Evolutionary conservation across 2,888 invertebrate genomes (phyloP), one percentile per base, ranked within the genome.

Genomic region (Ennomos fuscantarius): DNA sequence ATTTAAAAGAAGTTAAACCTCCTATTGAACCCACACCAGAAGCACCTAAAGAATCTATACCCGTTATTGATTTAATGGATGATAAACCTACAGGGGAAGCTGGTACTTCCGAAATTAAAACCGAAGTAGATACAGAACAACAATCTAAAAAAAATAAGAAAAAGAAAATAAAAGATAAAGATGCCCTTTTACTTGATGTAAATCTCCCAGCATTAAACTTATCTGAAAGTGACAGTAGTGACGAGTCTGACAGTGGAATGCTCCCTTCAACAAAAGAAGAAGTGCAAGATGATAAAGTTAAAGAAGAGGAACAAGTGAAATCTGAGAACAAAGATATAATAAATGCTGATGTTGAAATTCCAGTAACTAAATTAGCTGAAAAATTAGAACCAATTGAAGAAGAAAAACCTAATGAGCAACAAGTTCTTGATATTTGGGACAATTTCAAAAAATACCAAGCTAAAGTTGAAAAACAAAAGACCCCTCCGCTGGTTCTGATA

Each of bases 171-270:
- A 90, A 87, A 76, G 88, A 90, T 60, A 92, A 92, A 69, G 92
- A 92, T 76, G 85, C 90, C 47, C 78, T 93, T 65, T 73, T 93
- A 58, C 70, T 93, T 63, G 93, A 92, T 78, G 92, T 92, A 6
- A 92, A 97, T 87, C 87, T 97, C 52, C 97, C 96, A 2, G 97
- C 96, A 2, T 88, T 97, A 40, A 97, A 97, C 90, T 90, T 97
- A 40, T 97, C 97, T 0, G 97, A 97, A 74, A 96, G 96, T 79
- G 97, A 97, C 71, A 96, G 95, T 63, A 96, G 95, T 69, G 94
- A 94, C 58, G 96, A 96, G 63, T 94, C 92, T 12, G 91, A 92
- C 62, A 81, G 79, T 73, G 90, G 85, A 35, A 62, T 74, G 12
- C 66, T 79, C 54, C 73, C 79, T 57, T 70, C 86, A 1, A 24